phyloP scores from a whole-genome alignment of 2,113 vertebrate species.

The Leiothrix lutea region DNA sequence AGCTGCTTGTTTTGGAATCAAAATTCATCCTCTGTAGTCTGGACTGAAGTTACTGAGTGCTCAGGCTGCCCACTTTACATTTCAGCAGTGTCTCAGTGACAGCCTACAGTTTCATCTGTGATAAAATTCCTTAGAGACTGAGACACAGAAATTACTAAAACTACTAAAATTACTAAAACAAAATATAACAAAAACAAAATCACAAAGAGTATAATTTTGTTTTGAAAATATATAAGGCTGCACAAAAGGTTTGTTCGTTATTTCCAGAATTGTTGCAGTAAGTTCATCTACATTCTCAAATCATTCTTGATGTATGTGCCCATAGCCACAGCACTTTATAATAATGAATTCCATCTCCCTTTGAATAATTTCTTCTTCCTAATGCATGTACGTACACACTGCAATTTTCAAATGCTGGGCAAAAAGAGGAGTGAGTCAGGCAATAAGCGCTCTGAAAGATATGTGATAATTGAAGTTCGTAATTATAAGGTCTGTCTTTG shows the following conservation, averaged over 20 bases:
- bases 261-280: not conserved
- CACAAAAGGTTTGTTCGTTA: not conserved
- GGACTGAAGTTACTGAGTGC: not conserved
- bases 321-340: not conserved
- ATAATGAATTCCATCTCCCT: not conserved
- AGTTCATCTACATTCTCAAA: not conserved
- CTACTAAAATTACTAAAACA: not conserved
- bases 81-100: not conserved
- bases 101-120: not conserved
- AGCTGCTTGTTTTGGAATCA: not conserved
- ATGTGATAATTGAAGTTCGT: not conserved
- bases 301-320: not conserved
- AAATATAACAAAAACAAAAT: not conserved
- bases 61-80: not conserved
- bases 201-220: not conserved
- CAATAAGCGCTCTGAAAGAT: not conserved
- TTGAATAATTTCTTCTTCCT: not conserved
- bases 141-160: not conserved
- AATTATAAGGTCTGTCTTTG: constrained; percentile 17
- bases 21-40: not conserved
- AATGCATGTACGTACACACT: accelerated
- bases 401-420: not conserved
- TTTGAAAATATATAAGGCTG: not conserved
- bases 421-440: not conserved
- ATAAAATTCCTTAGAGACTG: not conserved